Evolutionary conservation across 2,797 vertebrate genomes (phyloP), one percentile per base, ranked within the genome.

Genomic region (Garrulus glandarius): DNA sequence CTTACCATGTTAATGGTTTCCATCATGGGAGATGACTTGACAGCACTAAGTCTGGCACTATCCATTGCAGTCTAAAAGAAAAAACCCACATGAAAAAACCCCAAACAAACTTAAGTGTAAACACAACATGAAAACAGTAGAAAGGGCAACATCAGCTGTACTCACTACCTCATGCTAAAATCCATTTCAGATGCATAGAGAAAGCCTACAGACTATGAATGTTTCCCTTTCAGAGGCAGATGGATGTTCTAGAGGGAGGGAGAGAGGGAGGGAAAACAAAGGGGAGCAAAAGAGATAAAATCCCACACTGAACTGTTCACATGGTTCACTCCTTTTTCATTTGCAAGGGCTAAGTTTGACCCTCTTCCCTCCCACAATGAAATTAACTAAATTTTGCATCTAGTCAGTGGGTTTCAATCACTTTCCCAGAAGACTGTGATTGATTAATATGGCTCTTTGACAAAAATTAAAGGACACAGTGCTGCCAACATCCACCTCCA

Each of bases 21-120:
- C 99, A 99, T 99, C 99, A 99, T 99, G 52, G 99, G 99, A 91
- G 99, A 99, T 14, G 99, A 99, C 92, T 99, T 99, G 75, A 99
- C 99, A 96, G 99, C 99, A 97, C 98, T 99, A 89, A 99, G 98
- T 93, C 99, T 98, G 84, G 99, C 99, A 89, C 98, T 99, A 84
- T 99, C 99, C 99, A 99, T 99, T 71, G 99, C 99, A 97, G 98
- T 98, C 99, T 99, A 32, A 56, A 96, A 56, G 39, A 69, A 89
- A 67, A 13, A 39, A 39, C 81, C 69, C 14, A 64, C 17, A 55
- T 43, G 44, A 23, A 95, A 43, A 81, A 50, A 9, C 6, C 27
- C 20, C 44, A 56, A 50, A 90, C 20, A 74, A 53, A 87, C 32
- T 21, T 4, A 80, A 70, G 24, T 8, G 16, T 24, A 49, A 81